A percentile compares a stretch with the other conserved stretches of the same genome.
These are phyloP conservation scores for Ecdyonurus torrentis DNA, from an alignment of 2,888 invertebrate species.

Conservation along the genomic window DNA sequence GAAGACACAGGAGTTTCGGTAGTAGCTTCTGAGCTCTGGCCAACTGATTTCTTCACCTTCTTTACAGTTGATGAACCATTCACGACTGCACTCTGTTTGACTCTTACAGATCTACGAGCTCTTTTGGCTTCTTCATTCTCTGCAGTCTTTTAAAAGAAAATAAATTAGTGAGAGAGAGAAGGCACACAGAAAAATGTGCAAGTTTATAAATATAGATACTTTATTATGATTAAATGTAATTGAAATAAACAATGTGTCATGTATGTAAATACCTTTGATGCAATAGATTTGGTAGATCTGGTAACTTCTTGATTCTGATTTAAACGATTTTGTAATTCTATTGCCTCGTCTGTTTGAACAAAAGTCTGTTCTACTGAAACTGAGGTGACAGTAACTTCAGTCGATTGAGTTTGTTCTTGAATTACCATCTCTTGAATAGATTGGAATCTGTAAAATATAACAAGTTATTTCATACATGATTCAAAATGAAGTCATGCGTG, in stretches of 20 bases:
- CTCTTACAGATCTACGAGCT: not conserved
- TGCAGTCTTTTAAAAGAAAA: too few species aligned
- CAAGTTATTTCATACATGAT: too few species aligned
- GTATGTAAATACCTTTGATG: not conserved
- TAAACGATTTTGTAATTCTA: not conserved
- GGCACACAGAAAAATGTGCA: too few species aligned
- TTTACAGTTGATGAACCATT: not conserved
- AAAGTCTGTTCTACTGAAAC: not conserved
- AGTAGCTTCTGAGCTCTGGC: not conserved
- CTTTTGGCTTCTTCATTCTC: too few species aligned
- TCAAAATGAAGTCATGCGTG: too few species aligned
- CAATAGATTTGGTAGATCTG: not conserved
- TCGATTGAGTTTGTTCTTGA: not conserved
- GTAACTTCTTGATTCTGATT: not conserved
- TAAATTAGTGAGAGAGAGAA: too few species aligned
- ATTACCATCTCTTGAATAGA: not conserved
- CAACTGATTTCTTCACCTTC: not conserved
- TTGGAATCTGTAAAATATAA: not conserved
- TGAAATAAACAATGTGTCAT: too few species aligned
- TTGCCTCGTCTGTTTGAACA: not conserved
- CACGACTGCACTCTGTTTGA: not conserved
- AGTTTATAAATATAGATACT: too few species aligned
- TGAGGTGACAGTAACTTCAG: not conserved
- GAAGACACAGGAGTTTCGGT: not conserved
- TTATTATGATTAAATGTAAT: too few species aligned